phyloP scores from a whole-genome alignment of 2,797 vertebrate species.

The Triplophysa bombifrons region DNA sequence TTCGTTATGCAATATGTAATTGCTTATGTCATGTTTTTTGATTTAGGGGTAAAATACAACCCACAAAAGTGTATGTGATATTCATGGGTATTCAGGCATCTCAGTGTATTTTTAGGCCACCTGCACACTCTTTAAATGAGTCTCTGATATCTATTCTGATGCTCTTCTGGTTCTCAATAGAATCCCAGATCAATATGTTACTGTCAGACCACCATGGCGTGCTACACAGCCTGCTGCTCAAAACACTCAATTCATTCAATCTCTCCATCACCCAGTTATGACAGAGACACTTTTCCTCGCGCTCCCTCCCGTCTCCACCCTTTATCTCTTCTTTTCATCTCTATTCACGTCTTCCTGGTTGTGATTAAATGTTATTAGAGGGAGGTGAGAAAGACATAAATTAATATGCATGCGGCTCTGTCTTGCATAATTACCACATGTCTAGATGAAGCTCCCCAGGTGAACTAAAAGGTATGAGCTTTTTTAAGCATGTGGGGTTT shows the following conservation, averaged over 20 bases:
- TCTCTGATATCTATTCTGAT: slow-evolving; percentile 10
- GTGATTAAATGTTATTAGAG: slow-evolving; percentile 44
- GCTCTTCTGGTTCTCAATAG: slow-evolving; percentile 41
- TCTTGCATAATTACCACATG: slow-evolving; percentile 53
- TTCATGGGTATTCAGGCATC: background rate
- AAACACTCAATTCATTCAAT: slow-evolving; percentile 23
- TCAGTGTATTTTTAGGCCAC: background rate
- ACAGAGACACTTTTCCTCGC: slow-evolving; percentile 29
- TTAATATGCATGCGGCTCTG: slow-evolving; percentile 51
- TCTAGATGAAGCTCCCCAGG: slow-evolving; percentile 46
- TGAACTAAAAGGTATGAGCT: slow-evolving; percentile 21
- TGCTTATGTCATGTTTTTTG: no score
- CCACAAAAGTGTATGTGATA: background rate
- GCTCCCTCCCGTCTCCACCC: slow-evolving; percentile 30
- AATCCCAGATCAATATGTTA: slow-evolving; percentile 59
- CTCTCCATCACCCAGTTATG: slow-evolving; percentile 39
- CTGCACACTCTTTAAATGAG: slow-evolving; percentile 5
- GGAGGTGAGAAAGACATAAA: slow-evolving; percentile 37
- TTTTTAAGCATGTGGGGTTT: slow-evolving; percentile 29
- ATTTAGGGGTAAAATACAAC: background rate
- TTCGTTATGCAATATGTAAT: no score
- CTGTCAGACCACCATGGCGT: slow-evolving; percentile 51
- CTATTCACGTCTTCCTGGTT: slow-evolving; percentile 29
- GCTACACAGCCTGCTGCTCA: slow-evolving; percentile 40
- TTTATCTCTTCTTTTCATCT: slow-evolving; percentile 26